These are phyloP conservation scores for Myiothlypis coronata DNA, from an alignment of 2,797 vertebrate species.

Conservation along the genomic window DNA sequence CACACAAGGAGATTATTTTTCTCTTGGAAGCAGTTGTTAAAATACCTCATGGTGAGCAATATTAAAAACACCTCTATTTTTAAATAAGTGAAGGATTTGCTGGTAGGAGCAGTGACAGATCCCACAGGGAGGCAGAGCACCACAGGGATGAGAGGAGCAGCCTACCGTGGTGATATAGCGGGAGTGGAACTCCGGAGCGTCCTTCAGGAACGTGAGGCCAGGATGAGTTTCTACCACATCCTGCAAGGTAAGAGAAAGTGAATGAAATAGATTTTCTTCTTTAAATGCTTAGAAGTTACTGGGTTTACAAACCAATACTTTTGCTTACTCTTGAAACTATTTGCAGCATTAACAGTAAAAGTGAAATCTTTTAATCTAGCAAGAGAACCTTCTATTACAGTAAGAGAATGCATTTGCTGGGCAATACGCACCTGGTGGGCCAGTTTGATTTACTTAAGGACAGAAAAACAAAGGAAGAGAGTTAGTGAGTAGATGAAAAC, in stretches of 20 bases:
- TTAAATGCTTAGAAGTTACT: background rate
- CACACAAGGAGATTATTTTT: background rate
- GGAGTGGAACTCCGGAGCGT: slow-evolving; percentile 98
- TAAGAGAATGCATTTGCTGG: background rate
- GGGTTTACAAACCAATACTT: background rate
- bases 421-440: slow-evolving; percentile 56
- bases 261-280: slow-evolving; percentile 2
- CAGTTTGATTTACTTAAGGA: slow-evolving; percentile 64
- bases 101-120: background rate
- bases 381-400: background rate
- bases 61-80: background rate
- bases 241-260: slow-evolving; percentile 71
- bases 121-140: background rate
- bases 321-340: background rate
- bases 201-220: slow-evolving; percentile 96
- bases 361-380: background rate
- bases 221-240: slow-evolving; percentile 97
- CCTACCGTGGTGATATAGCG: slow-evolving; percentile 97
- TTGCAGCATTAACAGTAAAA: slow-evolving; percentile 1
- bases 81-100: background rate
- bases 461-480: slow-evolving; percentile 67
- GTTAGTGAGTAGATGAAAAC: slow-evolving; percentile 52
- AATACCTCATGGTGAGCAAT: background rate
- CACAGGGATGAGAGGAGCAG: background rate
- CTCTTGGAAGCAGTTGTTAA: background rate